Conservation (phyloP, 2,888 invertebrate species). For the Quadriops clusia region DNA sequence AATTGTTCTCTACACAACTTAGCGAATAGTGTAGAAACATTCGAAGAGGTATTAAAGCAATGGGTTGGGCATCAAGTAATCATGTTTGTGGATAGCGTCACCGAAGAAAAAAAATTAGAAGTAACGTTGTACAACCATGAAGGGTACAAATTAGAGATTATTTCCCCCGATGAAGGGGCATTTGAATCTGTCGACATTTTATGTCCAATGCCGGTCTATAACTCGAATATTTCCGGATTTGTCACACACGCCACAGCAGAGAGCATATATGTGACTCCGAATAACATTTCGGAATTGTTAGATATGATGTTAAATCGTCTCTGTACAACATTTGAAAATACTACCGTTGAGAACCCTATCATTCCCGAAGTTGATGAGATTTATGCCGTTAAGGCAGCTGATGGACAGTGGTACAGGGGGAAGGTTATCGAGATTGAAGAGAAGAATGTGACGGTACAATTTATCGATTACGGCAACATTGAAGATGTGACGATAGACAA, state of each 20-base stretch:
- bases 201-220: slow-evolving; percentile 51
- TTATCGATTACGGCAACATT: slow-evolving; percentile 59
- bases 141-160: slow-evolving; percentile 40
- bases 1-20: slow-evolving; percentile 37
- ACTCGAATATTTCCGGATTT: slow-evolving; percentile 46
- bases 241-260: slow-evolving; percentile 47
- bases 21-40: slow-evolving; percentile 32
- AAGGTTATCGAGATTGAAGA: slow-evolving; percentile 28
- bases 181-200: slow-evolving; percentile 41
- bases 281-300: slow-evolving; percentile 37
- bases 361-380: slow-evolving; percentile 40
- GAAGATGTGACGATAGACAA: slow-evolving; percentile 43
- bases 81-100: slow-evolving; percentile 36
- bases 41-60: slow-evolving; percentile 41
- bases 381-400: slow-evolving; percentile 42
- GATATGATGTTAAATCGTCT: too few species aligned
- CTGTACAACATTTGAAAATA: slow-evolving; percentile 43
- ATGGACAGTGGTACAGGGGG: slow-evolving; percentile 33
- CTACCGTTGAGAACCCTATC: slow-evolving; percentile 31
- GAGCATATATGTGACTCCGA: slow-evolving; percentile 52
- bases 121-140: slow-evolving; percentile 50
- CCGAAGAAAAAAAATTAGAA: slow-evolving; percentile 46
- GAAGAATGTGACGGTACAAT: slow-evolving; percentile 41
- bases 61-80: slow-evolving; percentile 39
- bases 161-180: slow-evolving; percentile 44